A percentile compares a stretch with the other conserved stretches of the same genome.
Evolutionary conservation across 2,888 invertebrate species (phyloP).

Genomic region (Mechanitis mazaeus): DNA sequence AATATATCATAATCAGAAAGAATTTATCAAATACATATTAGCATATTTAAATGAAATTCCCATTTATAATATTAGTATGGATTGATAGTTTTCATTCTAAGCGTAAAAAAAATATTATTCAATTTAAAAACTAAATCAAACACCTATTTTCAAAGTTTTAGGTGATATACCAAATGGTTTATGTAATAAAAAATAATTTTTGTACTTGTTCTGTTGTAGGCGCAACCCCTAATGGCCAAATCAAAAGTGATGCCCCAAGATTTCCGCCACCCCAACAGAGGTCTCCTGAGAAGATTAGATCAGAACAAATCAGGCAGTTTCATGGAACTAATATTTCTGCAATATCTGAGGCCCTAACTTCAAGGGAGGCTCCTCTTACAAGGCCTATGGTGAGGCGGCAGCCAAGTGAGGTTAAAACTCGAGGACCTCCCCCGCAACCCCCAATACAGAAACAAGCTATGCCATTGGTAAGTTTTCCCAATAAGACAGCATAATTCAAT

Average conservation of each 20-base stretch:
- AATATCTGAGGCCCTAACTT: slow-evolving; percentile 55
- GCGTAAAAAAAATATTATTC: too few relatives aligned
- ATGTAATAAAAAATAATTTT: not conserved
- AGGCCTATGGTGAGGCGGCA: slow-evolving; percentile 56
- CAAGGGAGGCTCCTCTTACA: slow-evolving; percentile 37
- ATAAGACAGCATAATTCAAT: not conserved
- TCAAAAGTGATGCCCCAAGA: slow-evolving; percentile 56
- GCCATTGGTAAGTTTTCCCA: slow-evolving; percentile 71
- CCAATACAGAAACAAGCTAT: slow-evolving; percentile 83
- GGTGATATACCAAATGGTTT: too few relatives aligned
- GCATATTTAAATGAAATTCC: too few relatives aligned
- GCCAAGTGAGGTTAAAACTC: slow-evolving; percentile 60
- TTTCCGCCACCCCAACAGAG: slow-evolving; percentile 52
- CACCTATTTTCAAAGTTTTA: too few relatives aligned
- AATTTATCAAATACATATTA: too few relatives aligned
- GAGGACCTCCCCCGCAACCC: slow-evolving; percentile 90
- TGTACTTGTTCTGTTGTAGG: slow-evolving; percentile 35
- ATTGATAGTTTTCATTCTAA: too few relatives aligned
- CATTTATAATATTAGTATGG: too few relatives aligned
- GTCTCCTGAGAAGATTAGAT: slow-evolving; percentile 53
- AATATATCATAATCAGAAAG: too few relatives aligned
- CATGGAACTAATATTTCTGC: slow-evolving; percentile 56
- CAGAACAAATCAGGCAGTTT: slow-evolving; percentile 37
- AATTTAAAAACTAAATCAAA: too few relatives aligned
- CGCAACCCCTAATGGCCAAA: slow-evolving; percentile 61